Percentiles rank a stretch among this genome's conserved stretches.
These are phyloP conservation scores for Drosophila tani DNA, from an alignment of 1,140 invertebrate species.

Conservation along the genomic window DNA sequence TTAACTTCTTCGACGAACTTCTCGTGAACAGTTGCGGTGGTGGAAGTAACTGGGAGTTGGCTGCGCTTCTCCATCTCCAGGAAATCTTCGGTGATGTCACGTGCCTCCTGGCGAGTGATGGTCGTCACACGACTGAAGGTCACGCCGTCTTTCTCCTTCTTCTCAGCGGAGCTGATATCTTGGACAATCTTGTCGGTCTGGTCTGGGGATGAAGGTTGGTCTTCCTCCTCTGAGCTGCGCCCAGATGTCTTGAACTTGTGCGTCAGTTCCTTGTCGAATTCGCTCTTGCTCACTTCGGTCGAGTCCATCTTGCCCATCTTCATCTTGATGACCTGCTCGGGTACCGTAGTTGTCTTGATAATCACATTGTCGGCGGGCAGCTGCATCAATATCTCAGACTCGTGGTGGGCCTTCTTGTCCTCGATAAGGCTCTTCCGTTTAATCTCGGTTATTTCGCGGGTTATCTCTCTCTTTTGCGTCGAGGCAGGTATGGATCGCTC, in stretches of 20 bases:
- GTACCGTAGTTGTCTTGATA: constrained; percentile 78
- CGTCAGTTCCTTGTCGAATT: constrained; percentile 84
- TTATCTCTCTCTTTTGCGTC: constrained; percentile 89
- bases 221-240: constrained; percentile 80
- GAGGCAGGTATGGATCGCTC: constrained; percentile 89
- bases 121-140: constrained; percentile 54
- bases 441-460: constrained; percentile 89
- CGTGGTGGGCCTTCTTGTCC: constrained; percentile 87
- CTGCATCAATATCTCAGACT: constrained; percentile 86
- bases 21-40: constrained; percentile 62
- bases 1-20: constrained; percentile 79
- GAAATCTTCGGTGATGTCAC: constrained; percentile 79
- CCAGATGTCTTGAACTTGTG: constrained; percentile 81
- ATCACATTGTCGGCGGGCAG: constrained; percentile 83
- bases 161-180: constrained; percentile 75
- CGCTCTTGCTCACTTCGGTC: constrained; percentile 76
- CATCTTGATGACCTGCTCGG: constrained; percentile 84
- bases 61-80: constrained; percentile 76
- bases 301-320: constrained; percentile 83
- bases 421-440: constrained; percentile 88
- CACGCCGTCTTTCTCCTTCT: constrained; percentile 58
- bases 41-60: constrained; percentile 60
- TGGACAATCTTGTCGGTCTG: constrained; percentile 74
- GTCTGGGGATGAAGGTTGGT: constrained; percentile 42
- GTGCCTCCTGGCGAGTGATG: constrained; percentile 72